Percentiles rank a stretch among this genome's conserved stretches.
phyloP scores from a whole-genome alignment of 2,888 invertebrate species.

The Mylabris sibirica region DNA sequence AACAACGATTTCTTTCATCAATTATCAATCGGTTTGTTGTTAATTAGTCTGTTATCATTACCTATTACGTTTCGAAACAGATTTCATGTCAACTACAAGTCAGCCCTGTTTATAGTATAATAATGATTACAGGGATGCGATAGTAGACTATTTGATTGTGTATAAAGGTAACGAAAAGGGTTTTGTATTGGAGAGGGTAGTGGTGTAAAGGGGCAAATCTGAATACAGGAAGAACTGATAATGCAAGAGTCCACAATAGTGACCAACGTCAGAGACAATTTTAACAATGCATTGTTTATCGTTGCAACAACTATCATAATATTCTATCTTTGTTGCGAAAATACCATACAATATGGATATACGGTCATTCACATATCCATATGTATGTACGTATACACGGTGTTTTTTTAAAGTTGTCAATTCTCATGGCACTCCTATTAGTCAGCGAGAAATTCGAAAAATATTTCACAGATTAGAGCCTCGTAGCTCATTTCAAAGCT shows the following conservation, averaged over 20 bases:
- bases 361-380: constrained; percentile 10
- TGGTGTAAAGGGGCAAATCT: constrained; percentile 22
- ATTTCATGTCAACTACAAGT: constrained; percentile 15
- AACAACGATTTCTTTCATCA: too few species aligned
- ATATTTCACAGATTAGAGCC: too few species aligned
- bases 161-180: constrained; percentile 34
- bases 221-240: constrained; percentile 37
- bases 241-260: constrained; percentile 45
- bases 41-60: constrained; percentile 29
- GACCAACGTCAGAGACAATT: constrained; percentile 46
- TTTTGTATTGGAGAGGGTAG: constrained; percentile 14
- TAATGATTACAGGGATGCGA: constrained; percentile 18
- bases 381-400: too few species aligned
- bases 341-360: constrained; percentile 22
- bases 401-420: too few species aligned
- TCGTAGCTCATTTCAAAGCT: too few species aligned
- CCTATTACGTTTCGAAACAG: constrained; percentile 20
- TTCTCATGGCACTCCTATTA: too few species aligned
- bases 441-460: too few species aligned
- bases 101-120: neutral
- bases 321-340: constrained; percentile 30
- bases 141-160: constrained; percentile 31
- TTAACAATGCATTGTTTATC: constrained; percentile 46
- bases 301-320: constrained; percentile 32
- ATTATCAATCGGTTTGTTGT: constrained; percentile 11